Percentiles rank a stretch among this genome's conserved stretches.
These are phyloP conservation scores for Falco naumanni DNA, from an alignment of 2,797 vertebrate genomes.

Conservation along the genomic window DNA sequence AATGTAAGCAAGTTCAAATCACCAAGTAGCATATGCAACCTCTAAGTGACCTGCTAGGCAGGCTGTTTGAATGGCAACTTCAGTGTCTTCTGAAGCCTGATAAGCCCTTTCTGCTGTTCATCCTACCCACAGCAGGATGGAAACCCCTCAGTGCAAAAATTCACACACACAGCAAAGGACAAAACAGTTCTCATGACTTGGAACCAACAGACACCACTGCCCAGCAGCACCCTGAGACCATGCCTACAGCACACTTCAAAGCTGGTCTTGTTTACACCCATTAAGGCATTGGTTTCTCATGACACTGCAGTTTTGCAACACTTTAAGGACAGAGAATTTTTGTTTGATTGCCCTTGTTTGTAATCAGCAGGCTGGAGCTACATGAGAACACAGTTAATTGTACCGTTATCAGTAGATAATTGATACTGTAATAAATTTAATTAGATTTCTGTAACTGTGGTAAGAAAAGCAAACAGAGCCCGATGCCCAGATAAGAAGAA, in stretches of 20 bases:
- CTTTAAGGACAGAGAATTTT: constrained; percentile 2
- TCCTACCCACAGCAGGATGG: not conserved
- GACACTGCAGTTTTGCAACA: constrained; percentile 37
- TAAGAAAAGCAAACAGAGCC: constrained; percentile 30
- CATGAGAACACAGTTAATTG: not conserved
- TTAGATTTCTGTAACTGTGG: constrained; percentile 42
- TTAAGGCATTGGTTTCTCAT: not conserved
- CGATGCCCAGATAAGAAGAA: not conserved
- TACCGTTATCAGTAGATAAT: constrained; percentile 34
- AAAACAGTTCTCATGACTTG: not conserved
- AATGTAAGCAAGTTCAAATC: not conserved
- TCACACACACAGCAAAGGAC: not conserved
- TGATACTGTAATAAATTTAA: constrained; percentile 63
- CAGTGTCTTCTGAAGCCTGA: not conserved
- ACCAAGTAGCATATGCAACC: not conserved
- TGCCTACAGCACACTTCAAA: not conserved
- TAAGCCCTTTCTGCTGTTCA: not conserved
- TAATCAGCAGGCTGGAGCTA: not conserved
- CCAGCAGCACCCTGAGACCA: not conserved
- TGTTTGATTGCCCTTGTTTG: not conserved
- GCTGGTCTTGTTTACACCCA: not conserved
- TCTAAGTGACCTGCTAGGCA: not conserved
- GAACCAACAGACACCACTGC: not conserved
- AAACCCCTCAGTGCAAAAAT: not conserved
- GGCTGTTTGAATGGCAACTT: not conserved